Percentiles rank a stretch among this genome's conserved stretches.
Conservation (phyloP, 2,797 vertebrate species). For the Sebastes baramenuke region DNA sequence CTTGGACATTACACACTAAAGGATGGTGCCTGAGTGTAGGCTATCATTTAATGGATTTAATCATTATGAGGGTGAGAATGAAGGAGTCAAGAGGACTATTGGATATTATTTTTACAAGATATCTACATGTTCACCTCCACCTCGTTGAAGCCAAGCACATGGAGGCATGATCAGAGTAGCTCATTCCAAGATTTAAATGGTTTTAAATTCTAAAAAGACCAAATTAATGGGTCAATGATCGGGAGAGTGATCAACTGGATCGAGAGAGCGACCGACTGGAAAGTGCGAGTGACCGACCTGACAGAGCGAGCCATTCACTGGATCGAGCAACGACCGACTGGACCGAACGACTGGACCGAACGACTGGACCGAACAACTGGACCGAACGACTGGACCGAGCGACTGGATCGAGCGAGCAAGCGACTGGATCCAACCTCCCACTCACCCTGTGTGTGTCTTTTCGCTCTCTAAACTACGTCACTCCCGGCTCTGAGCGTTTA, state of each 20-base stretch:
- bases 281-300: no score
- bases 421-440: not conserved
- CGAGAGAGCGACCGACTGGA: no score
- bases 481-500: no score
- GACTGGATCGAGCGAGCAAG: not conserved
- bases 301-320: no score
- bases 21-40: not conserved
- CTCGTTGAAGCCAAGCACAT: not conserved
- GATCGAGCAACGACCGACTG: no score
- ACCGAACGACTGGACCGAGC: not conserved
- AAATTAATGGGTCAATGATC: not conserved
- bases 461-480: no score
- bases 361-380: no score
- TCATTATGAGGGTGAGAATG: not conserved
- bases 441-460: no score
- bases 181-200: not conserved
- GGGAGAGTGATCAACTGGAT: no score
- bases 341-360: not conserved
- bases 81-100: accelerated
- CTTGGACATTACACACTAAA: not conserved
- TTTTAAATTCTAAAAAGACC: not conserved
- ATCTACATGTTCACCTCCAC: not conserved
- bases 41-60: not conserved
- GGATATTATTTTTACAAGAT: not conserved
- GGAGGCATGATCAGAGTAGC: not conserved